Conservation (phyloP, 2,797 vertebrate species). For the Phalanger gymnotis region DNA sequence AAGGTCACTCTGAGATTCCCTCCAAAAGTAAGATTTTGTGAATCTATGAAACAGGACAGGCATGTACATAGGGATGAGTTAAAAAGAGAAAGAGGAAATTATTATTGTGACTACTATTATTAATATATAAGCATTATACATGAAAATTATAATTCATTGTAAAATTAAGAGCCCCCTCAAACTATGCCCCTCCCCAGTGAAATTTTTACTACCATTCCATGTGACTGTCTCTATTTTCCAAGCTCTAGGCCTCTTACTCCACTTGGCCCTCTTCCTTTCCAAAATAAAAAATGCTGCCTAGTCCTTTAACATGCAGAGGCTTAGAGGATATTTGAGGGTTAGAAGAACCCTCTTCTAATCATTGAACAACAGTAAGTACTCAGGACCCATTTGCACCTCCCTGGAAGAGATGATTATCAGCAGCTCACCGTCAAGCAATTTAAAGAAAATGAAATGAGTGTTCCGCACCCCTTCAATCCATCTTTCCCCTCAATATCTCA, state of each 20-base stretch:
- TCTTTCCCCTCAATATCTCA: slow-evolving; percentile 54
- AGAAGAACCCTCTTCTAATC: slow-evolving; percentile 1
- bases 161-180: background rate
- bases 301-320: background rate
- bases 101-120: background rate
- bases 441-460: slow-evolving; percentile 17
- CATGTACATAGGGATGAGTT: background rate
- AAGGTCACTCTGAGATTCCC: background rate
- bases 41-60: background rate
- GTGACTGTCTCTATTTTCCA: background rate
- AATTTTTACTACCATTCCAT: background rate
- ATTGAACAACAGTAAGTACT: slow-evolving; percentile 18
- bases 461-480: background rate
- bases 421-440: background rate
- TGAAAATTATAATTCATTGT: background rate
- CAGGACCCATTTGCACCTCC: slow-evolving; percentile 6
- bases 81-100: background rate
- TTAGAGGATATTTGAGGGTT: slow-evolving; percentile 18
- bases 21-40: background rate
- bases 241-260: background rate
- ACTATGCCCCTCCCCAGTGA: background rate
- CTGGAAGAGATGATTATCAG: slow-evolving; percentile 11
- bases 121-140: background rate
- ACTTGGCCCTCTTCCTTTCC: slow-evolving; percentile 17
- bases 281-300: slow-evolving; percentile 21